Conservation (phyloP, 2,797 vertebrate species). For the Crypturellus tataupa region DNA sequence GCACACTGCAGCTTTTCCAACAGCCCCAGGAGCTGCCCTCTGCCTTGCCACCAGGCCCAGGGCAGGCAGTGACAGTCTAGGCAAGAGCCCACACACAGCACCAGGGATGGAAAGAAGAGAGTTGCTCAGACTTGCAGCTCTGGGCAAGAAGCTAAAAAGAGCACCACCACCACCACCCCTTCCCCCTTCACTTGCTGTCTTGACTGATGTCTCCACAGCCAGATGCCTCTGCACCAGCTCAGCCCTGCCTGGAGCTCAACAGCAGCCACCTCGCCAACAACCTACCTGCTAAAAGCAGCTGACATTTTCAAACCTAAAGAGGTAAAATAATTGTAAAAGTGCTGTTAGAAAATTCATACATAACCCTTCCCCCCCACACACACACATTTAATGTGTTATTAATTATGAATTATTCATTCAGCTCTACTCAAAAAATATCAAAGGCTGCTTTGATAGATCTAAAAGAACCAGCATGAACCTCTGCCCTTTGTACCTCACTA, state of each 20-base stretch:
- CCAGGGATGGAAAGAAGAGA: background rate
- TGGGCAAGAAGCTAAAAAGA: background rate
- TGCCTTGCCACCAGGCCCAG: background rate
- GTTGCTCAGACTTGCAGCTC: background rate
- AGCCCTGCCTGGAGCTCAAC: background rate
- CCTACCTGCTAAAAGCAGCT: background rate
- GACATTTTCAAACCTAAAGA: background rate
- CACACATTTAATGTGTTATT: background rate
- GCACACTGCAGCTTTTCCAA: background rate
- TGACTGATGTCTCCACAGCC: background rate
- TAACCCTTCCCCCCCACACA: background rate
- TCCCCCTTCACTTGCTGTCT: background rate
- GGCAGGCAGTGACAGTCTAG: background rate
- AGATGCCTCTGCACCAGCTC: background rate
- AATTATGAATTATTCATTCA: background rate
- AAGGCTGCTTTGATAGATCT: conserved; percentile 31
- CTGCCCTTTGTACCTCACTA: background rate
- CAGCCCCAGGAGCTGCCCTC: background rate
- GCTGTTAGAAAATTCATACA: background rate
- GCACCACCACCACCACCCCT: background rate
- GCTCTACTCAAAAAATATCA: background rate
- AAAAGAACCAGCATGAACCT: conserved; percentile 17
- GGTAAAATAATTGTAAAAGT: background rate
- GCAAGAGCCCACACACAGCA: background rate
- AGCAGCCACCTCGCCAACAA: background rate